These are phyloP conservation scores for Hypomesus transpacificus DNA, from an alignment of 2,113 vertebrate species.

Conservation along the genomic window DNA sequence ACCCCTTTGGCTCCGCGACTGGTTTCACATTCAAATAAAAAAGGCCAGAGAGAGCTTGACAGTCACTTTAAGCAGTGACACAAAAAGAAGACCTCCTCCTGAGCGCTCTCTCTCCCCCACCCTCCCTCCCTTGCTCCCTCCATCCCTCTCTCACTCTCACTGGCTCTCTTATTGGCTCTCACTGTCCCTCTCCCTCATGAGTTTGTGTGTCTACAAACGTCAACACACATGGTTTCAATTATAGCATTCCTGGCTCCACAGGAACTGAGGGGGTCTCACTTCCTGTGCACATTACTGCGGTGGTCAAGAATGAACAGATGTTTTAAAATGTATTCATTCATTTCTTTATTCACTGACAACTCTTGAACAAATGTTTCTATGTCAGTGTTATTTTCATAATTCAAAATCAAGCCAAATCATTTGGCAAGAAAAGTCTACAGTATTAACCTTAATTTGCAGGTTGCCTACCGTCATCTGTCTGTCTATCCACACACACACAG, in stretches of 20 bases:
- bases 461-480: background rate
- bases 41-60: too few relatives aligned
- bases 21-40: too few relatives aligned
- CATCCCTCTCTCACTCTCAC: too few relatives aligned
- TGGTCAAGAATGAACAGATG: constrained; percentile 64
- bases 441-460: background rate
- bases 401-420: too few relatives aligned
- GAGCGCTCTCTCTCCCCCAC: background rate
- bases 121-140: too few relatives aligned
- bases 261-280: constrained; percentile 51
- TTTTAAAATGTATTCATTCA: constrained; percentile 49
- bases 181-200: too few relatives aligned
- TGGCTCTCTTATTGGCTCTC: too few relatives aligned
- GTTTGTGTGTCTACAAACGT: constrained; percentile 15
- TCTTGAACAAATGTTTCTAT: constrained; percentile 39
- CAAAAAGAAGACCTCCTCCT: background rate
- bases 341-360: constrained; percentile 56
- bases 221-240: constrained; percentile 72
- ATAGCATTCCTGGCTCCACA: constrained; percentile 64
- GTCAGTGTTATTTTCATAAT: background rate
- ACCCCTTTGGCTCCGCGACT: too few relatives aligned
- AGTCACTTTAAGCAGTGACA: too few relatives aligned
- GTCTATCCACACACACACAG: background rate
- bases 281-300: constrained; percentile 63
- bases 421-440: background rate